Evolutionary conservation across 2,888 invertebrate genomes (phyloP).

Genomic region (Oligia fasciuncula): DNA sequence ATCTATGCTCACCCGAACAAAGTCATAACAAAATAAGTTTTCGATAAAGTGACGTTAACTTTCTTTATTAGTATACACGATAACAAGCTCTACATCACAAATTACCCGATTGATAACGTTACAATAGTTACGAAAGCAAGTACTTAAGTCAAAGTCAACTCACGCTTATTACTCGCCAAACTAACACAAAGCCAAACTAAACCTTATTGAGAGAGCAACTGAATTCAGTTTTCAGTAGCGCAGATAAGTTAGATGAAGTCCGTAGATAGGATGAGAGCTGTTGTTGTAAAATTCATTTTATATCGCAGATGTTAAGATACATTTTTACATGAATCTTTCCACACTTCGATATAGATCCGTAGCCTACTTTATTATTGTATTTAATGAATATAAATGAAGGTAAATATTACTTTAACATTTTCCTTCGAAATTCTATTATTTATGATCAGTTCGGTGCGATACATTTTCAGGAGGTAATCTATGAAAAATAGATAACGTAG

Average conservation of each 20-base stretch:
- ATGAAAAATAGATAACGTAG: constrained; percentile 52
- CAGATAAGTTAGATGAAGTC: constrained; percentile 55
- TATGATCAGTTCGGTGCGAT: constrained; percentile 62
- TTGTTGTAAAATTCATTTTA: constrained; percentile 65
- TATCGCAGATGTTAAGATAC: constrained; percentile 59
- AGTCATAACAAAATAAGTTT: not conserved
- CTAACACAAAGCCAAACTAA: constrained; percentile 25
- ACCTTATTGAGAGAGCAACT: constrained; percentile 37
- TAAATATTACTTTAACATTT: constrained; percentile 76
- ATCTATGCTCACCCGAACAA: not conserved
- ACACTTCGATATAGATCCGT: constrained; percentile 70
- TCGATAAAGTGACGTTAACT: not conserved
- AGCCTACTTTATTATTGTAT: constrained; percentile 78
- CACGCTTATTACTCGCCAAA: constrained; percentile 52
- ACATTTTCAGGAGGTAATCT: constrained; percentile 52
- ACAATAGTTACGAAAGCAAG: constrained; percentile 64
- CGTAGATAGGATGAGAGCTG: constrained; percentile 41
- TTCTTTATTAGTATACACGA: constrained; percentile 18
- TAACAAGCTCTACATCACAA: constrained; percentile 49
- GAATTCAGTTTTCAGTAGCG: constrained; percentile 34
- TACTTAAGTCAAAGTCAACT: constrained; percentile 63
- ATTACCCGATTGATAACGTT: constrained; percentile 64
- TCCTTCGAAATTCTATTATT: constrained; percentile 73
- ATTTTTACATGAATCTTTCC: constrained; percentile 60
- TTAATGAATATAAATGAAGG: constrained; percentile 83